Conservation (phyloP, 2,888 invertebrate genomes). For the Amblyteles armatorius region DNA sequence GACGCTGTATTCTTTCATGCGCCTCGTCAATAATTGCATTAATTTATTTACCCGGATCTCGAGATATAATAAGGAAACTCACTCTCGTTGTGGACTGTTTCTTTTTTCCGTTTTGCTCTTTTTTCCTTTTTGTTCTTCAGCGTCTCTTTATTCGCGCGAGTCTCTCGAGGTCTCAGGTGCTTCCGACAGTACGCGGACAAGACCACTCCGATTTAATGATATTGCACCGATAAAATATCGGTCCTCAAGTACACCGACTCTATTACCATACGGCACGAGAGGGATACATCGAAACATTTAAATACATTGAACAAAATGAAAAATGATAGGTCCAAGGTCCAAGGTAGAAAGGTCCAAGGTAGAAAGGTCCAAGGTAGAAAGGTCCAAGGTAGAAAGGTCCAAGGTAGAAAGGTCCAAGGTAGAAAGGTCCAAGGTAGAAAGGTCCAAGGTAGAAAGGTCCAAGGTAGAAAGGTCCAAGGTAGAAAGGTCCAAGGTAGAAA, state of each 20-base stretch:
- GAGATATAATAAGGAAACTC: constrained; percentile 2
- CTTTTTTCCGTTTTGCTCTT: not conserved
- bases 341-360: too few species aligned
- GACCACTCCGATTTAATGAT: not conserved
- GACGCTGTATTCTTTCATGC: constrained; percentile 4
- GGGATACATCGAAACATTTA: not conserved
- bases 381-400: too few species aligned
- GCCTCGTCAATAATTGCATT: constrained; percentile 34
- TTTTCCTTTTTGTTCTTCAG: not conserved
- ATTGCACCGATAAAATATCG: constrained; percentile 14
- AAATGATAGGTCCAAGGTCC: too few species aligned
- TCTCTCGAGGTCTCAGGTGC: not conserved
- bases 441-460: too few species aligned
- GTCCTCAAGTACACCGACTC: constrained; percentile 46
- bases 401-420: too few species aligned
- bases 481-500: too few species aligned
- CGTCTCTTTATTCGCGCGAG: not conserved
- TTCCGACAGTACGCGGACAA: not conserved
- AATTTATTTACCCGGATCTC: constrained; percentile 16
- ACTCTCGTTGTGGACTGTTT: not conserved
- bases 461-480: too few species aligned
- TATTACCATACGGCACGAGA: constrained; percentile 38
- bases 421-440: too few species aligned
- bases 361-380: too few species aligned
- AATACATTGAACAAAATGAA: too few species aligned